These are phyloP conservation scores for Sceloporus tristichus DNA, from an alignment of 2,113 vertebrate species.

Conservation along the genomic window DNA sequence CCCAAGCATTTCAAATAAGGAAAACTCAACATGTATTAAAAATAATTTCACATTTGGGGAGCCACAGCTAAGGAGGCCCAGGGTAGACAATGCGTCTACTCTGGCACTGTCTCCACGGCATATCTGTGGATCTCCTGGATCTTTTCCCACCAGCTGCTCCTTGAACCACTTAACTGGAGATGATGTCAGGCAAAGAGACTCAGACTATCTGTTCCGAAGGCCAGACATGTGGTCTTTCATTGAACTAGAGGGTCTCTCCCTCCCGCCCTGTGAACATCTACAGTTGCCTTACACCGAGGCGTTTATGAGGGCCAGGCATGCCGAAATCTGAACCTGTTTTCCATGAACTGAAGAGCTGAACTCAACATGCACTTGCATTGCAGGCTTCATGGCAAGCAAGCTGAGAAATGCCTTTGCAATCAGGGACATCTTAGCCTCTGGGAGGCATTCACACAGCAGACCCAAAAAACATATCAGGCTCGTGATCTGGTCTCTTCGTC, in stretches of 20 bases:
- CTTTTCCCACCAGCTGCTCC: background rate
- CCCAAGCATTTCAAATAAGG: too few relatives aligned
- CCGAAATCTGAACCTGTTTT: slow-evolving; percentile 68
- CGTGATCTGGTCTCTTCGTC: slow-evolving; percentile 16
- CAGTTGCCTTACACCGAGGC: background rate
- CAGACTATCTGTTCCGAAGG: background rate
- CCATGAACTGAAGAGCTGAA: slow-evolving; percentile 61
- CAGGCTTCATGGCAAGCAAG: slow-evolving; percentile 37
- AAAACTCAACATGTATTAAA: too few relatives aligned
- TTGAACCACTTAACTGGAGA: background rate
- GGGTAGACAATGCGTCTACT: background rate
- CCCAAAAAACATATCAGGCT: slow-evolving; percentile 37
- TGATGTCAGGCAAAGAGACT: background rate
- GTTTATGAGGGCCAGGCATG: slow-evolving; percentile 26
- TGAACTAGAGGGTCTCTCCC: background rate
- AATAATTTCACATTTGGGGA: background rate
- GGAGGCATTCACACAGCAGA: slow-evolving; percentile 57
- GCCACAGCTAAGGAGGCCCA: too few relatives aligned
- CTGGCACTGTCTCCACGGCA: background rate
- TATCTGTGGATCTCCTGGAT: background rate
- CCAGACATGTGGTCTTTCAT: too few relatives aligned
- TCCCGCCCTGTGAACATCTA: background rate
- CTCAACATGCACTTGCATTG: slow-evolving; percentile 35
- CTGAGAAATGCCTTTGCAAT: slow-evolving; percentile 54
- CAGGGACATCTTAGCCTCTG: slow-evolving; percentile 58